These are phyloP conservation scores for Lamprotornis superbus DNA, from an alignment of 2,113 vertebrate species.

Conservation along the genomic window DNA sequence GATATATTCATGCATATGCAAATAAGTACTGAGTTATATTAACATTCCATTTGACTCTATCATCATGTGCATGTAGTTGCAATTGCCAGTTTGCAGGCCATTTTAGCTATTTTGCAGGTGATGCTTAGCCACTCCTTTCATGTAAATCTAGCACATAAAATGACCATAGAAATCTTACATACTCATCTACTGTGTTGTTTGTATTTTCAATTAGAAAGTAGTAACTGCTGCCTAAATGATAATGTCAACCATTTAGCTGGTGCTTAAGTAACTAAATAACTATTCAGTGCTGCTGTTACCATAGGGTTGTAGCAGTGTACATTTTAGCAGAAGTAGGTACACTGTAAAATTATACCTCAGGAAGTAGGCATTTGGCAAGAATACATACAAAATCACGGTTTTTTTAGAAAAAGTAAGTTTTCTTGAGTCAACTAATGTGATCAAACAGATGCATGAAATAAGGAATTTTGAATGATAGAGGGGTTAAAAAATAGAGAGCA, in stretches of 20 bases:
- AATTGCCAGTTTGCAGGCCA: background rate
- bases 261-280: background rate
- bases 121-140: background rate
- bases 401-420: too few species aligned
- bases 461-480: background rate
- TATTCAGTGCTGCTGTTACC: background rate
- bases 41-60: background rate
- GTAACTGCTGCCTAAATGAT: background rate
- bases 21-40: background rate
- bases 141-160: background rate
- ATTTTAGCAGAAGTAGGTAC: background rate
- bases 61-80: background rate
- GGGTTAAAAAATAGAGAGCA: background rate
- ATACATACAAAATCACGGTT: background rate
- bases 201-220: background rate
- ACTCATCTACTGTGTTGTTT: background rate
- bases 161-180: background rate
- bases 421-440: background rate
- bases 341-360: background rate
- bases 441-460: background rate
- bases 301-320: background rate
- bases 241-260: background rate
- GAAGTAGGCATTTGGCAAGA: background rate
- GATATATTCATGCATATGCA: background rate
- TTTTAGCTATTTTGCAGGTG: background rate